These are phyloP conservation scores for Nemotelus nigrinus DNA, from an alignment of 2,888 invertebrate species.

Conservation along the genomic window DNA sequence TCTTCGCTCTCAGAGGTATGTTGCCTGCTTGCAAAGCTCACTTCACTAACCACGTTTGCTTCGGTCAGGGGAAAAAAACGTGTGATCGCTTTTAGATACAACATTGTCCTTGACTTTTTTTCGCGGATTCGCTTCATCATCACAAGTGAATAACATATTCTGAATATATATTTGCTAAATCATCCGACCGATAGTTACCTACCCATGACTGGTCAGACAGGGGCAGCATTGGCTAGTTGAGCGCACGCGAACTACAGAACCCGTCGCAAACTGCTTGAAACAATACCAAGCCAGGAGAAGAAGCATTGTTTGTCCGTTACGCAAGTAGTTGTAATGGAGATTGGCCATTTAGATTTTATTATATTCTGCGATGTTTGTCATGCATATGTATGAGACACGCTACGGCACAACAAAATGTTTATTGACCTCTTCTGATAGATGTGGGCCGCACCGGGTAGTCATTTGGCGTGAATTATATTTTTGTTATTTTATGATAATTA, in stretches of 20 bases:
- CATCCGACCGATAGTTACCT: conserved; percentile 25
- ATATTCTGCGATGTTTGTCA: conserved; percentile 8
- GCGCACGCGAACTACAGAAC: no score
- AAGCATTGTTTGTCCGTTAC: background rate
- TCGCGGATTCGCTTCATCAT: background rate
- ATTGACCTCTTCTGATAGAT: background rate
- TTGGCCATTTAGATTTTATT: background rate
- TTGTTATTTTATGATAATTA: no score
- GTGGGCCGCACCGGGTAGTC: no score
- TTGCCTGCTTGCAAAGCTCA: background rate
- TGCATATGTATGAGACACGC: background rate
- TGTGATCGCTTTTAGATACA: background rate
- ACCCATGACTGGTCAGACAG: background rate
- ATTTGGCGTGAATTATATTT: no score
- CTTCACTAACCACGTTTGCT: background rate
- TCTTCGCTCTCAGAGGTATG: no score
- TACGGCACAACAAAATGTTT: conserved; percentile 8
- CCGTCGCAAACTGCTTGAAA: no score
- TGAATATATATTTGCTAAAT: conserved; percentile 16
- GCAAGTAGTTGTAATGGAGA: background rate
- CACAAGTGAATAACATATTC: background rate
- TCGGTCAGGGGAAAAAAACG: background rate
- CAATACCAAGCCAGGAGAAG: background rate
- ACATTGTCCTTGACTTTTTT: background rate
- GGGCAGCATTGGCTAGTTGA: no score